Conservation (phyloP, 2,797 vertebrate genomes). For the Holocentrus rufus region DNA sequence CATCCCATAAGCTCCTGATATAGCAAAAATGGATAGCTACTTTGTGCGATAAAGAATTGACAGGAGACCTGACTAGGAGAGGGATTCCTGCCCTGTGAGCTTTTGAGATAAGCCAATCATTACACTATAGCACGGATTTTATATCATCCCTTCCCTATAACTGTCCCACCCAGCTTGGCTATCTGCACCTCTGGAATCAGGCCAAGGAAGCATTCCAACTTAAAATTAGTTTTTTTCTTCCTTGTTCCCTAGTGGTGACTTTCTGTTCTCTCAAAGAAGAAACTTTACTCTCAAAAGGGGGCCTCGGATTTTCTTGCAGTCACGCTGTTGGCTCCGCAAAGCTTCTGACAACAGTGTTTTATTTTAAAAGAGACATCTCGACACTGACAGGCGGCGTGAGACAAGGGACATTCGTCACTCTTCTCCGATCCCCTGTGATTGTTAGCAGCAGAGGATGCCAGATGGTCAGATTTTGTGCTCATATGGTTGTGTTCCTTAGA, state of each 20-base stretch:
- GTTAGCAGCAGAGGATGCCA: conserved; percentile 64
- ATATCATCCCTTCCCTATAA: conserved; percentile 32
- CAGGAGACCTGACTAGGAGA: conserved; percentile 40
- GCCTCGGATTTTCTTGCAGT: conserved; percentile 21
- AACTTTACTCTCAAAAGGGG: conserved; percentile 27
- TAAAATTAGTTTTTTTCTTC: conserved; percentile 12
- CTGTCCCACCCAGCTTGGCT: conserved; percentile 42
- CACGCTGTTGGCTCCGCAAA: conserved; percentile 16
- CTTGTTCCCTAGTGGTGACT: conserved; percentile 20
- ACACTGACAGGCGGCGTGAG: conserved; percentile 66
- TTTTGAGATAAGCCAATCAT: conserved; percentile 58
- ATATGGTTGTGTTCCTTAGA: conserved; percentile 70
- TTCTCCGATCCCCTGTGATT: conserved; percentile 51
- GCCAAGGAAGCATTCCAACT: conserved; percentile 38
- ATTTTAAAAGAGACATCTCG: conserved; percentile 73
- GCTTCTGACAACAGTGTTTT: conserved; percentile 56
- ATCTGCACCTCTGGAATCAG: conserved; percentile 36
- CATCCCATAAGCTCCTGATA: conserved; percentile 39
- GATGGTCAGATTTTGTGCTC: conserved; percentile 74
- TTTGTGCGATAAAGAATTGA: conserved; percentile 44
- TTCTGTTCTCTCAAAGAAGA: conserved; percentile 2
- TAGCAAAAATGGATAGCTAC: conserved; percentile 45
- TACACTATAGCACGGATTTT: conserved; percentile 47
- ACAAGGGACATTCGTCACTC: conserved; percentile 62
- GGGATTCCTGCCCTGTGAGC: conserved; percentile 32